phyloP scores from a whole-genome alignment of 1,140 invertebrate genomes.

The Argopecten irradians region DNA sequence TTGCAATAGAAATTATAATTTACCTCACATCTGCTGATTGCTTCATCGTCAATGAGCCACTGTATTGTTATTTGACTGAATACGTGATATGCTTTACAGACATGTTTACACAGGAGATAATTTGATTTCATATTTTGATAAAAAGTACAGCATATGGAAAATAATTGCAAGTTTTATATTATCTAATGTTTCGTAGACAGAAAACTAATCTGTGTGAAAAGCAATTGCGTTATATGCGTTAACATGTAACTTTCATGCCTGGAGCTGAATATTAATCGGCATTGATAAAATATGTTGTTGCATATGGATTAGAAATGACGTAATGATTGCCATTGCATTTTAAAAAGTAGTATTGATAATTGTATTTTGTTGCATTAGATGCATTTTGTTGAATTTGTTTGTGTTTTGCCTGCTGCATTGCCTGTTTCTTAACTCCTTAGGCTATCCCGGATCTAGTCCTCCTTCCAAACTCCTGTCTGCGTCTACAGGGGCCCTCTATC shows the following conservation, averaged over 20 bases:
- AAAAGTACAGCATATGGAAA: background rate
- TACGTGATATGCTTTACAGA: background rate
- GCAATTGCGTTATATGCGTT: background rate
- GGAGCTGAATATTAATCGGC: background rate
- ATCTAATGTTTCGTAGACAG: background rate
- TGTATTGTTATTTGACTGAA: background rate
- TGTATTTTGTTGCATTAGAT: constrained; percentile 36
- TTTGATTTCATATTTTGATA: background rate
- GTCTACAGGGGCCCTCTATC: constrained; percentile 72
- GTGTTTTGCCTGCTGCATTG: constrained; percentile 61
- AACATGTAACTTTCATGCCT: background rate
- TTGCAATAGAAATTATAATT: background rate
- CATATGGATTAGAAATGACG: background rate
- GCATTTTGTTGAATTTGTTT: constrained; percentile 48
- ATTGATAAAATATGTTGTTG: background rate
- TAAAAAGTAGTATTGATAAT: constrained; percentile 6
- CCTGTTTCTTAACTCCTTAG: constrained; percentile 45
- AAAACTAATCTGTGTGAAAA: background rate
- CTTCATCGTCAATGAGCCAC: background rate
- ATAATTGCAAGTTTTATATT: background rate
- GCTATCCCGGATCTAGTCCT: constrained; percentile 57
- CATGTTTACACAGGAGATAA: background rate
- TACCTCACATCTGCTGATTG: background rate
- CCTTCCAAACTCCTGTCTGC: constrained; percentile 69
- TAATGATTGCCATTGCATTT: background rate